These are phyloP conservation scores for Coryphaenoides rupestris DNA, from an alignment of 2,113 vertebrate genomes.

Conservation along the genomic window DNA sequence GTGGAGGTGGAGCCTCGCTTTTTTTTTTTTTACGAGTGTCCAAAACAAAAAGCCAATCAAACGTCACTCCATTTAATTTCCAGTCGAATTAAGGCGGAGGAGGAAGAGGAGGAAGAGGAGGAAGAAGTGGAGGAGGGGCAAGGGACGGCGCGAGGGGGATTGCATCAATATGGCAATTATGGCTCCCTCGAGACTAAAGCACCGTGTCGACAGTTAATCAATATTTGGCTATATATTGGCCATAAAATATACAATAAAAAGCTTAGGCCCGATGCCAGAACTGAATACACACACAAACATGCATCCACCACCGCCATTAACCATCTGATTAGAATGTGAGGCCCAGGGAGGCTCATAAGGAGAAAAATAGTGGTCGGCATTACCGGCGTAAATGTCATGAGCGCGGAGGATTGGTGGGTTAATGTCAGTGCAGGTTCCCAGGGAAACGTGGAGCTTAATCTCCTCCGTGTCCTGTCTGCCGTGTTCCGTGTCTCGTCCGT, in stretches of 20 bases:
- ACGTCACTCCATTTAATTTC: no score
- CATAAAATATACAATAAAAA: slow-evolving; percentile 24
- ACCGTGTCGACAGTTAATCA: slow-evolving; percentile 40
- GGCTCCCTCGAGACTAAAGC: slow-evolving; percentile 47
- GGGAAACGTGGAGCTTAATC: background rate
- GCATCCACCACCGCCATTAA: no score
- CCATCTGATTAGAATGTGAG: no score
- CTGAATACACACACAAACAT: no score
- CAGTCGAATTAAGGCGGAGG: no score
- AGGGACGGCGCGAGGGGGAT: slow-evolving; percentile 49
- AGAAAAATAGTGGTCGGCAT: slow-evolving; percentile 8
- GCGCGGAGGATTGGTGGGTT: slow-evolving; percentile 14
- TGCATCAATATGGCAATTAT: slow-evolving; percentile 44
- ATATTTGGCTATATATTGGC: slow-evolving; percentile 29
- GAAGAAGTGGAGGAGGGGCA: slow-evolving; percentile 36
- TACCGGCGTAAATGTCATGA: slow-evolving; percentile 21
- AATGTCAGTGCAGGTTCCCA: slow-evolving; percentile 12
- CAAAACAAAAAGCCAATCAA: no score
- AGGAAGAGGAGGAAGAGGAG: slow-evolving; percentile 19
- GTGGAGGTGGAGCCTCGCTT: no score
- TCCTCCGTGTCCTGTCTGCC: slow-evolving; percentile 7
- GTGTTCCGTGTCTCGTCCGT: slow-evolving; percentile 2
- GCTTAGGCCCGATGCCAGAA: no score
- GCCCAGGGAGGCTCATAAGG: background rate
- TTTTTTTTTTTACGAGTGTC: no score